These are phyloP conservation scores for Rhopilema esculentum DNA, from an alignment of 30 jellyfish, hydroid and myxozoan genomes.

Conservation along the genomic window DNA sequence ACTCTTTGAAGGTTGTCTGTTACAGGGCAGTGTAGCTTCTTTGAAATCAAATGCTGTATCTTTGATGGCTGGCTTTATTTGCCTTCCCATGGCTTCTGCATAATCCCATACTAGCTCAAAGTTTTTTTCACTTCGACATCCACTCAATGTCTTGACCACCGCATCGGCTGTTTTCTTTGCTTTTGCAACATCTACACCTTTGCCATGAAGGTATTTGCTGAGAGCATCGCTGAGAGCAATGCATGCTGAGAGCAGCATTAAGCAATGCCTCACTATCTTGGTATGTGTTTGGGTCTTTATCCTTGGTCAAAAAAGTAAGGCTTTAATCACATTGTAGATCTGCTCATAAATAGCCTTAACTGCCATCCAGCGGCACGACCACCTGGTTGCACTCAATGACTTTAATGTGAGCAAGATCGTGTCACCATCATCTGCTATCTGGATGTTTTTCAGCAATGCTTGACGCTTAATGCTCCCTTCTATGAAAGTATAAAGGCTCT, in stretches of 20 bases:
- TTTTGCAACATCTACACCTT: constrained; percentile 21
- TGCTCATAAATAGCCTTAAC: constrained; percentile 47
- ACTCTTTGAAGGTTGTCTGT: constrained; percentile 35
- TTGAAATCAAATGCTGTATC: constrained; percentile 27
- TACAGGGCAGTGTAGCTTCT: constrained; percentile 61
- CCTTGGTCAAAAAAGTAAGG: constrained; percentile 33
- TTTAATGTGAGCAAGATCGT: constrained; percentile 19
- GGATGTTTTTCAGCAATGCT: constrained; percentile 44
- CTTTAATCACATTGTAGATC: constrained; percentile 27
- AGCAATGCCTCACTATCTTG: constrained; percentile 30
- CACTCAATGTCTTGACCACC: constrained; percentile 47
- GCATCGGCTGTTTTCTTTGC: constrained; percentile 56
- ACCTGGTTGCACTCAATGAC: constrained; percentile 64
- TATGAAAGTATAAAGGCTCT: constrained; percentile 46
- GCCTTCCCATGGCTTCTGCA: constrained; percentile 32
- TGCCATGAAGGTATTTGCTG: constrained; percentile 36
- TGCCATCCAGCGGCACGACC: constrained; percentile 66
- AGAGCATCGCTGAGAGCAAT: constrained; percentile 14
- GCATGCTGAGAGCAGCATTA: constrained; percentile 24
- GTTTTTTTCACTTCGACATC: constrained; percentile 49
- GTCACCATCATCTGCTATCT: constrained; percentile 29
- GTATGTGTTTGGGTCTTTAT: constrained; percentile 39
- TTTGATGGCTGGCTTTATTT: constrained; percentile 29
- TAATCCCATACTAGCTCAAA: constrained; percentile 53
- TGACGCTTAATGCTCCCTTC: constrained; percentile 64